phyloP scores from a whole-genome alignment of 2,797 vertebrate genomes.

The Lacerta viridis region DNA sequence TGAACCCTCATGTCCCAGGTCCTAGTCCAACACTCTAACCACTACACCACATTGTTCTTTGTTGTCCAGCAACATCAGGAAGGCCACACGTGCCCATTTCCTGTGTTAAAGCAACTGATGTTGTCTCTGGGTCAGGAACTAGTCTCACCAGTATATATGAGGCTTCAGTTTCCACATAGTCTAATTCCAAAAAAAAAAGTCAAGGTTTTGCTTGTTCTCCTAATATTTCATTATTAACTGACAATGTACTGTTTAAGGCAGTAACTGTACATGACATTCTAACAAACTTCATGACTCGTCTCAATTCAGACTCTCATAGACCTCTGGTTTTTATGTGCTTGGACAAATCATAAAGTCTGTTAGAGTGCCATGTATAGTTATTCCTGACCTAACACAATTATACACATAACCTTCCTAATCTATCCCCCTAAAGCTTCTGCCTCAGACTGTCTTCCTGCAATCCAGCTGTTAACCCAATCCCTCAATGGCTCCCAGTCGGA shows the following conservation, averaged over 20 bases:
- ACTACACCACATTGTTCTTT: too few relatives aligned
- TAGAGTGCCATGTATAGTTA: background rate
- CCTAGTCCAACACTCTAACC: too few relatives aligned
- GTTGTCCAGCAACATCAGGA: too few relatives aligned
- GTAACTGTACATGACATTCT: background rate
- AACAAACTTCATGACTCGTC: background rate
- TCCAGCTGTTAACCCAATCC: background rate
- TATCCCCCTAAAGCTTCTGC: background rate
- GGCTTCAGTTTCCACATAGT: background rate
- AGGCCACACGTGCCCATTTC: too few relatives aligned
- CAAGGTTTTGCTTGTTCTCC: background rate
- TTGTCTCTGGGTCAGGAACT: background rate
- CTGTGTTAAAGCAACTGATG: background rate
- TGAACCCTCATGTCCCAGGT: too few relatives aligned
- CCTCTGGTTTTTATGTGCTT: background rate
- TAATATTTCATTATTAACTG: background rate
- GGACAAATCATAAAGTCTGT: background rate
- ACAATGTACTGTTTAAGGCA: background rate
- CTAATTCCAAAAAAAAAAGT: background rate
- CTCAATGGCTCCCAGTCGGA: conserved; percentile 8
- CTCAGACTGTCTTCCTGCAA: background rate
- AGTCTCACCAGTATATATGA: background rate
- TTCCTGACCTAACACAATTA: conserved; percentile 18
- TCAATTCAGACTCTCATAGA: background rate
- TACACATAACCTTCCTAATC: background rate